Conservation (phyloP, 2,797 vertebrate species). For the Pangasius sanitwongsei region DNA sequence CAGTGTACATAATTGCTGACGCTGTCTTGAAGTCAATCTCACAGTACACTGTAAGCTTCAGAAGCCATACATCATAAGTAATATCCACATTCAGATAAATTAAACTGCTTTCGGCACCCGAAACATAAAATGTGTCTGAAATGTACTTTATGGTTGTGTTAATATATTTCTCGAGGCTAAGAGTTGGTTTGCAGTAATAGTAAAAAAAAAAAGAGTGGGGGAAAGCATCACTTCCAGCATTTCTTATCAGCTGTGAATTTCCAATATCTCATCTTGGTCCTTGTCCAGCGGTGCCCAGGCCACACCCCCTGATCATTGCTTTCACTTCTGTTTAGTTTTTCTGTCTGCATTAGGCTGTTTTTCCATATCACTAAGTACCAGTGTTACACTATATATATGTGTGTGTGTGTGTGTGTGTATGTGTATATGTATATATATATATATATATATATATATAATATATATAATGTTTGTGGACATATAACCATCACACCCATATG, state of each 20-base stretch:
- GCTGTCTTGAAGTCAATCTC: conserved; percentile 20
- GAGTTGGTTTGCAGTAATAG: background rate
- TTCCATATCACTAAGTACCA: background rate
- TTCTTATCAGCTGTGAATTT: background rate
- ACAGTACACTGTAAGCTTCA: background rate
- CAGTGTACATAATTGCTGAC: conserved; percentile 44
- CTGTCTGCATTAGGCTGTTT: background rate
- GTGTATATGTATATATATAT: too few relatives aligned
- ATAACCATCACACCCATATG: background rate
- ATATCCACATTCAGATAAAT: conserved; percentile 16
- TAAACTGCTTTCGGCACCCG: conserved; percentile 4
- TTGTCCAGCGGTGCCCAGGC: too few relatives aligned
- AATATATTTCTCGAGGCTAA: conserved; percentile 15
- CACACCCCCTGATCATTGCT: background rate
- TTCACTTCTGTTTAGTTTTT: background rate
- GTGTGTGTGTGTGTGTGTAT: too few relatives aligned
- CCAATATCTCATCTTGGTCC: background rate
- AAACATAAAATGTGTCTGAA: conserved; percentile 20
- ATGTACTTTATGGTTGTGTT: conserved; percentile 15
- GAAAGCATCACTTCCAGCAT: background rate
- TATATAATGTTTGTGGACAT: background rate
- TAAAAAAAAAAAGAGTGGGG: background rate
- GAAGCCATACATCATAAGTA: conserved; percentile 25
- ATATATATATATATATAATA: too few relatives aligned
- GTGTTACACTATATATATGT: background rate